Evolutionary conservation across 2,888 invertebrate species (phyloP), one percentile per base, ranked within the genome.

Genomic region (Lasioglossum pauxillum): DNA sequence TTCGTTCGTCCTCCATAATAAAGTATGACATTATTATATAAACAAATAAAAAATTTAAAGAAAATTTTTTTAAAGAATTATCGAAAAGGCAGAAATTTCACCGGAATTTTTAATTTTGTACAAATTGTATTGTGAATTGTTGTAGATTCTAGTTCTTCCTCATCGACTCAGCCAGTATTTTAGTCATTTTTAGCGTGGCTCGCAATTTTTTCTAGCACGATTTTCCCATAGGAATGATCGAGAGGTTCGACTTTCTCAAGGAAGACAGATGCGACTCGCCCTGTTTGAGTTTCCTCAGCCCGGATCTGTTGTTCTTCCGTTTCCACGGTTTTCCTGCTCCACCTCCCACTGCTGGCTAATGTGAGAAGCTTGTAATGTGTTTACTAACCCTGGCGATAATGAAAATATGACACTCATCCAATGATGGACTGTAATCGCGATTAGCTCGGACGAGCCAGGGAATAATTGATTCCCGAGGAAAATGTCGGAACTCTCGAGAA

Each of bases 351-450:
- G 23, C 31, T 49, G 75, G 85, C 85, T 93, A 93, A 93, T 92
- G 91, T 89, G 90, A 90, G 89, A 92, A 91, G 83, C 91, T 88
- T 91, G 92, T 93, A 92, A 92, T 90, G 92, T 92, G 90, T 91
- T 91, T 90, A 87, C 89, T 75, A 85, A 84, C 72, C 86, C 84
- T 73, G 74, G 53, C 53, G 72, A 87, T 93, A 92, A 93, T 93
- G 92, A 93, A 93, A 93, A 91, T 93, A 92, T 90, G 91, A 91
- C 93, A 89, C 80, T 77, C 69, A 73, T 78, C 67, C 35, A 84
- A 87, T 91, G 93, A 93, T 93, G 91, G 91, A 93, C 91, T 85
- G 84, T 72, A 86, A 78, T 82, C 75, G 72, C 75, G 77, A 85
- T 67, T 82, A 82, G 80, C 67, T 49, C 46, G 27, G 69, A 67